These are phyloP conservation scores for Alviniconcha marisindica DNA, from an alignment of 1,140 invertebrate genomes.

Conservation along the genomic window DNA sequence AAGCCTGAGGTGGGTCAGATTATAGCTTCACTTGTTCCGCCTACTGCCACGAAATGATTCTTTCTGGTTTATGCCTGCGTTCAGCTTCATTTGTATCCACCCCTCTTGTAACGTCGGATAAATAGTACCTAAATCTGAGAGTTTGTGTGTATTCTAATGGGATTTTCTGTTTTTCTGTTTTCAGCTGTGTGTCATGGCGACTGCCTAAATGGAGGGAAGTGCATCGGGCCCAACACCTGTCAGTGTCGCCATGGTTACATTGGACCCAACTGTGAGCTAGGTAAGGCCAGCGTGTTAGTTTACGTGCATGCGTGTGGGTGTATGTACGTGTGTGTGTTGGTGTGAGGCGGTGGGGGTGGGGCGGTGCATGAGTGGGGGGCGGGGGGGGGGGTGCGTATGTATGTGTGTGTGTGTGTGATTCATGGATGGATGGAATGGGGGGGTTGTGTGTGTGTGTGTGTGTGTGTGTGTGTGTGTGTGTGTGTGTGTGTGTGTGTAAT, in stretches of 20 bases:
- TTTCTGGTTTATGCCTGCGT: no score
- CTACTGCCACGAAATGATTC: no score
- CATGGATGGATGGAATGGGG: no score
- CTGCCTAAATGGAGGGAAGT: slow-evolving; percentile 91
- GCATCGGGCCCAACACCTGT: slow-evolving; percentile 86
- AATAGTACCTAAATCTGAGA: not conserved
- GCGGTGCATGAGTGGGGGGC: not conserved
- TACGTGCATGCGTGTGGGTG: not conserved
- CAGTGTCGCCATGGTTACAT: slow-evolving; percentile 88
- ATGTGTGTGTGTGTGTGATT: no score
- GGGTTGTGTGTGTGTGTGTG: not conserved
- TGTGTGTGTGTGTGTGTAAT: no score
- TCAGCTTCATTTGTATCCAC: not conserved
- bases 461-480: not conserved
- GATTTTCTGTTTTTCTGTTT: not conserved
- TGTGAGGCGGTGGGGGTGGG: not conserved
- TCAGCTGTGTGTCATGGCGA: slow-evolving; percentile 86
- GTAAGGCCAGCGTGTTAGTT: no score
- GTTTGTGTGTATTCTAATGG: not conserved
- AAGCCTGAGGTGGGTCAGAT: no score
- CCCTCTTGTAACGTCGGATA: not conserved
- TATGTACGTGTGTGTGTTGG: not conserved
- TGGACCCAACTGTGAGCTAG: slow-evolving; percentile 87
- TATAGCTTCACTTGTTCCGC: no score
- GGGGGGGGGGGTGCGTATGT: no score